Evolutionary conservation across 2,888 invertebrate species (phyloP), one percentile per base, ranked within the genome.

Genomic region (Brachyopa scutellaris): DNA sequence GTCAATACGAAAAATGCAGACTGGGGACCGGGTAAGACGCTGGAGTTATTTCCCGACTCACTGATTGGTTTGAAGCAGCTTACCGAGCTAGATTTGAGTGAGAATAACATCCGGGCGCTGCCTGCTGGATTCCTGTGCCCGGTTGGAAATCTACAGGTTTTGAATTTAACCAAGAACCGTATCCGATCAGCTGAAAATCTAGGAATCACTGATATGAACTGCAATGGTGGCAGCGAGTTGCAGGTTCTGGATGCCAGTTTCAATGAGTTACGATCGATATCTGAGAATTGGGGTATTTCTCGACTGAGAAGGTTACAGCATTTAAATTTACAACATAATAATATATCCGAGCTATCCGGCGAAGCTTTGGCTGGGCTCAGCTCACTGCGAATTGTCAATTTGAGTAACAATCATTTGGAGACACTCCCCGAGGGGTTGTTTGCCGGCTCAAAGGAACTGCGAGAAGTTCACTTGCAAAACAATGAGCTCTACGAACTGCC

Each of bases 91-190:
- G 95, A 97, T 91, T 92, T 97, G 89, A 94, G 95, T 87, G 94
- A 95, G 89, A 97, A 96, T 92, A 96, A 96, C 91, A 93, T 97
- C 85, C 93, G 95, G 86, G 93, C 94, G 59, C 90, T 97, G 88
- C 96, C 97, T 40, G 93, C 94, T 78, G 95, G 94, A 84, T 93
- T 94, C 86, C 94, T 97, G 85, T 97, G 97, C 89, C 93, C 94
- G 19, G 91, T 96, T 87, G 93, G 94, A 85, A 96, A 95, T 91
- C 92, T 97, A 69, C 95, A 95, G 89, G 93, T 94, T 64, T 91
- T 97, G 70, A 97, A 97, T 92, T 92, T 97, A 87, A 97, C 97
- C 38, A 92, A 94, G 82, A 97, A 97, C 91, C 94, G 95, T 87
- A 94, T 97, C 85, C 93, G 94, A 86, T 95, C 95, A 80, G 93